Evolutionary conservation across 2,888 invertebrate species (phyloP).

Genomic region (Hybos culiciformis): DNA sequence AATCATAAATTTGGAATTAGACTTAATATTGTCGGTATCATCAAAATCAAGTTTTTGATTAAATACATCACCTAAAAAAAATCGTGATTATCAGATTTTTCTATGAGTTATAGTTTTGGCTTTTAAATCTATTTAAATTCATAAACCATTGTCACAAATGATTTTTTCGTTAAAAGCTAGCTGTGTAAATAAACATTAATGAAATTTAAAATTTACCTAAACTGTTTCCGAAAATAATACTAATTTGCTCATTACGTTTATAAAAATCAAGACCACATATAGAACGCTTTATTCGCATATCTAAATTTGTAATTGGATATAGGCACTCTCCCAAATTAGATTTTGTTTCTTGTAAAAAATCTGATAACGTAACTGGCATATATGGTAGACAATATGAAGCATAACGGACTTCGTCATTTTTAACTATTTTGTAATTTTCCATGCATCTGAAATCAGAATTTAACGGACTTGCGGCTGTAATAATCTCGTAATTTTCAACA

Average conservation of each 20-base stretch:
- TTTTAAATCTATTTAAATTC: background rate
- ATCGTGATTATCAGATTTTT: too few relatives aligned
- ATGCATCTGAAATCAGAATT: conserved; percentile 25
- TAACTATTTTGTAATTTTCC: conserved; percentile 16
- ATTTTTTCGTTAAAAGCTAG: background rate
- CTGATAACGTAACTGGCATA: conserved; percentile 22
- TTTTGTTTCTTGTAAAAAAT: conserved; percentile 19
- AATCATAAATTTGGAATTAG: conserved; percentile 1
- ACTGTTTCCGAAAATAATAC: conserved; percentile 24
- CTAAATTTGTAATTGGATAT: conserved; percentile 20
- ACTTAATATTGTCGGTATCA: background rate
- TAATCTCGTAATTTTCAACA: conserved; percentile 20
- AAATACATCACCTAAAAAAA: background rate
- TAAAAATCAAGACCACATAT: conserved; percentile 25
- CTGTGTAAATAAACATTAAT: background rate
- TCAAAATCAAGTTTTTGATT: background rate
- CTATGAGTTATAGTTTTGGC: too few relatives aligned
- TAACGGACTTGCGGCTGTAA: conserved; percentile 21
- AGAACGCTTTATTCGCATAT: conserved; percentile 22
- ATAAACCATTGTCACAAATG: background rate
- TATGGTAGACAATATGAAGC: conserved; percentile 23
- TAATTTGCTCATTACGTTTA: conserved; percentile 15
- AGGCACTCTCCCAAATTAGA: conserved; percentile 19
- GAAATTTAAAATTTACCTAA: conserved; percentile 23
- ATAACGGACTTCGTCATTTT: conserved; percentile 12